Evolutionary conservation across 2,888 invertebrate species (phyloP), one percentile per base, ranked within the genome.

Genomic region (Dorcus hopei): DNA sequence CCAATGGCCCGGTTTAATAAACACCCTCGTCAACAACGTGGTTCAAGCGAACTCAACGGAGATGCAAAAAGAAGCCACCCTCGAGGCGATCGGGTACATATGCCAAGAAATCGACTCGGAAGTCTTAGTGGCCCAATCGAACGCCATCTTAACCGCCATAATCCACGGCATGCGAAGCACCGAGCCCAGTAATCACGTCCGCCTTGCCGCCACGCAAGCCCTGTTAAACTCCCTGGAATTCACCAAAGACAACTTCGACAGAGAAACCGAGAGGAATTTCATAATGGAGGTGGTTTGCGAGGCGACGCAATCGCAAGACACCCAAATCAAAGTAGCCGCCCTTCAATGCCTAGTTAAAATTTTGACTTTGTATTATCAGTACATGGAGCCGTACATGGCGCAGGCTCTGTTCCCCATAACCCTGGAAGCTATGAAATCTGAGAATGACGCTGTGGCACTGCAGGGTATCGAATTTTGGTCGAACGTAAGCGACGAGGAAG

Each of bases 391-490:
- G 9, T 99, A 99, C 75, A 99, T 99, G 99, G 95, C 91, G 0
- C 93, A 91, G 74, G 99, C 98, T 9, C 81, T 99, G 14, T 99
- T 99, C 79, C 96, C 98, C 33, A 98, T 99, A 58, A 97, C 99
- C 7, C 81, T 99, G 74, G 95, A 97, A 79, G 97, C 99, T 8
- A 99, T 99, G 96, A 96, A 95, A 77, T 94, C 94, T 14, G 95
- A 95, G 64, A 87, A 92, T 65, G 97, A 98, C 80, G 97, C 97
- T 69, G 91, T 99, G 54, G 91, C 96, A 14, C 84, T 98, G 57
- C 98, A 98, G 82, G 99, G 99, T 66, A 98, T 99, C 76, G 99
- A 99, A 79, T 99, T 99, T 81, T 99, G 99, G 99, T 98, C 97
- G 3, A 98, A 97, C 72, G 97, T 99, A 0, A 97, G 98, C 74